Evolutionary conservation across 23 tunicate species (phyloP).

Genomic region (Botrylloides violaceus): DNA sequence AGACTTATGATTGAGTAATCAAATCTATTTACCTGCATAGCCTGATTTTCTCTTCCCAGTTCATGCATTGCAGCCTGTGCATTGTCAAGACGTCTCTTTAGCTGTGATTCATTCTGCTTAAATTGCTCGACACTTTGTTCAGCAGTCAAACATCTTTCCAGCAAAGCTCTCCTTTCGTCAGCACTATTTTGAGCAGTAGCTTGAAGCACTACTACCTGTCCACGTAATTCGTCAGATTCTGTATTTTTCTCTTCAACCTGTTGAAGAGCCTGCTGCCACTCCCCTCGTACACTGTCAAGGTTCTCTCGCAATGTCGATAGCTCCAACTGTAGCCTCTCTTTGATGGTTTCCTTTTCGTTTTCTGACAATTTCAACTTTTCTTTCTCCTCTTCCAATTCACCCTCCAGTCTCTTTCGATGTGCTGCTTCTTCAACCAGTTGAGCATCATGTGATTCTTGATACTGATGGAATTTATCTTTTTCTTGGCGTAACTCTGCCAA

Average conservation of each 20-base stretch:
- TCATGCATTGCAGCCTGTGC: conserved; percentile 94
- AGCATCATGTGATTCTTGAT: conserved; percentile 2
- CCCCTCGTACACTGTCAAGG: conserved; percentile 60
- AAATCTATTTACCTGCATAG: conserved; percentile 96
- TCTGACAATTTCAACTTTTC: conserved; percentile 33
- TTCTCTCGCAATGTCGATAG: conserved; percentile 55
- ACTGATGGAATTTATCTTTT: background rate
- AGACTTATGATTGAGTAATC: no score
- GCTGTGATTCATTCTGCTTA: conserved; percentile 31
- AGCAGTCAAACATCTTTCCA: conserved; percentile 66
- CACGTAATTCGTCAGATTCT: conserved; percentile 56
- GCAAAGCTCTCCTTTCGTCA: conserved; percentile 77
- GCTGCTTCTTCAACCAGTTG: conserved; percentile 4
- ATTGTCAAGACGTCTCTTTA: conserved; percentile 41
- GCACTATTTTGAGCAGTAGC: conserved; percentile 58
- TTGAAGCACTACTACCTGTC: conserved; percentile 58
- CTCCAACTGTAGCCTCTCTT: conserved; percentile 73
- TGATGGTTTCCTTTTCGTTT: conserved; percentile 53
- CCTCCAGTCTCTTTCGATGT: background rate
- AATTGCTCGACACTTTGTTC: conserved; percentile 68
- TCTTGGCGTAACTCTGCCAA: background rate
- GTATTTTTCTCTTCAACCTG: conserved; percentile 29
- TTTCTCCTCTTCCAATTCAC: conserved; percentile 8
- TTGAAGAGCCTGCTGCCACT: conserved; percentile 55
- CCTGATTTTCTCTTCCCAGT: conserved; percentile 92